Conservation (phyloP, 2,113 vertebrate genomes). For the Callipepla californica region DNA sequence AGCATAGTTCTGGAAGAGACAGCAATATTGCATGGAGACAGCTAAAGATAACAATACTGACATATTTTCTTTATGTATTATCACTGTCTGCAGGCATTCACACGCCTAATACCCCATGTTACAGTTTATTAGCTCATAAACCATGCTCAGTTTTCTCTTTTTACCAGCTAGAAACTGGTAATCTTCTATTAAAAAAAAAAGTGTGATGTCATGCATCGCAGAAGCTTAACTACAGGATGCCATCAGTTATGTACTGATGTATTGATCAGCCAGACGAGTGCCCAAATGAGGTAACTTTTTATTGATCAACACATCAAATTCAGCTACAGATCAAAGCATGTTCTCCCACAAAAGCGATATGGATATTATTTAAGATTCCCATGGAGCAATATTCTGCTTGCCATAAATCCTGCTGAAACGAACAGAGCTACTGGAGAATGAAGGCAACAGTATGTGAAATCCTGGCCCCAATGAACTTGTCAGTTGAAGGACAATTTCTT, state of each 20-base stretch:
- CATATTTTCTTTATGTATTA: slow-evolving; percentile 9
- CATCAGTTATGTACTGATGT: slow-evolving; percentile 10
- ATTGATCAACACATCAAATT: slow-evolving; percentile 21
- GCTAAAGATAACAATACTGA: slow-evolving; percentile 32
- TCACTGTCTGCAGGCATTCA: neutral
- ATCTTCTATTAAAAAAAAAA: slow-evolving; percentile 1
- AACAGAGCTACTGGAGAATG: neutral
- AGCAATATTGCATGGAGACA: neutral
- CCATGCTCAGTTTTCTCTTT: neutral
- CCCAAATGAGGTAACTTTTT: slow-evolving; percentile 29
- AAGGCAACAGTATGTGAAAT: neutral
- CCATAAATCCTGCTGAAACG: neutral
- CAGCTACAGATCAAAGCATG: slow-evolving; percentile 25
- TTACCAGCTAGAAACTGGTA: neutral
- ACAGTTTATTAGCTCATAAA: slow-evolving; percentile 44
- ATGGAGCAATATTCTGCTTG: neutral
- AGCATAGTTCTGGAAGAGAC: neutral
- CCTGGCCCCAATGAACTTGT: neutral
- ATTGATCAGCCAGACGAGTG: slow-evolving; percentile 27
- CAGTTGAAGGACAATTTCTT: neutral
- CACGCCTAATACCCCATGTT: neutral
- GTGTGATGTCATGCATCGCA: slow-evolving; percentile 14
- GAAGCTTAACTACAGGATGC: neutral
- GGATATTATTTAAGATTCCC: neutral
- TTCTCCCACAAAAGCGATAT: slow-evolving; percentile 7